A percentile compares a stretch with the other conserved stretches of the same genome.
These are phyloP conservation scores for Solea senegalensis DNA, from an alignment of 2,113 vertebrate genomes.

Conservation along the genomic window DNA sequence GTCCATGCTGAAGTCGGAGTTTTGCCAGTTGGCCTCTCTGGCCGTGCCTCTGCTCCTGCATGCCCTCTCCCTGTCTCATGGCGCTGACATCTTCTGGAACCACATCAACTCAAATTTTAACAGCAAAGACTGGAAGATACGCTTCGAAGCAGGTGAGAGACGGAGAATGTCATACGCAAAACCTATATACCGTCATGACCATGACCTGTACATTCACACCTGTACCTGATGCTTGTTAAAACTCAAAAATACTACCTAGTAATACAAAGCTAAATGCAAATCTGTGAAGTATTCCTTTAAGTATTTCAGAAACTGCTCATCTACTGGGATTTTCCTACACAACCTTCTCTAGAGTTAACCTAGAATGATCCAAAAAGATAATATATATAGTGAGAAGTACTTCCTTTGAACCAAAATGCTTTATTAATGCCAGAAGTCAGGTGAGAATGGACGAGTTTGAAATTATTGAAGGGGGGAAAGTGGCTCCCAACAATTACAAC, in stretches of 20 bases:
- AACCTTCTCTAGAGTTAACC: too few species aligned
- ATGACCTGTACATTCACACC: neutral
- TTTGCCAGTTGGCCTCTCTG: constrained; percentile 95
- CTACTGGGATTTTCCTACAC: too few species aligned
- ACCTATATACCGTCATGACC: neutral
- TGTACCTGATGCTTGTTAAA: too few species aligned
- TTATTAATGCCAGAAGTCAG: too few species aligned
- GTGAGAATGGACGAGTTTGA: too few species aligned
- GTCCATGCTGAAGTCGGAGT: constrained; percentile 96
- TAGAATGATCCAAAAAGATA: too few species aligned
- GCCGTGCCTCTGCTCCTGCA: constrained; percentile 96
- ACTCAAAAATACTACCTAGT: too few species aligned
- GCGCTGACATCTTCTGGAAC: constrained; percentile 98
- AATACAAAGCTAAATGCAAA: too few species aligned
- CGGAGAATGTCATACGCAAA: neutral
- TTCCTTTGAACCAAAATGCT: too few species aligned
- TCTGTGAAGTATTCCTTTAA: neutral
- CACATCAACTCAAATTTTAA: constrained; percentile 97
- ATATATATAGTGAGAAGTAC: too few species aligned
- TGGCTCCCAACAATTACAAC: too few species aligned
- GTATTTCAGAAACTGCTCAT: neutral
- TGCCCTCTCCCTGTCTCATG: constrained; percentile 91
- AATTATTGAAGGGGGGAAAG: too few species aligned
- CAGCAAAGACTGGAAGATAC: constrained; percentile 98
- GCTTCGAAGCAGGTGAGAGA: constrained; percentile 95